These are phyloP conservation scores for Neodiprion lecontei DNA, from an alignment of 1,140 invertebrate genomes.

Conservation along the genomic window DNA sequence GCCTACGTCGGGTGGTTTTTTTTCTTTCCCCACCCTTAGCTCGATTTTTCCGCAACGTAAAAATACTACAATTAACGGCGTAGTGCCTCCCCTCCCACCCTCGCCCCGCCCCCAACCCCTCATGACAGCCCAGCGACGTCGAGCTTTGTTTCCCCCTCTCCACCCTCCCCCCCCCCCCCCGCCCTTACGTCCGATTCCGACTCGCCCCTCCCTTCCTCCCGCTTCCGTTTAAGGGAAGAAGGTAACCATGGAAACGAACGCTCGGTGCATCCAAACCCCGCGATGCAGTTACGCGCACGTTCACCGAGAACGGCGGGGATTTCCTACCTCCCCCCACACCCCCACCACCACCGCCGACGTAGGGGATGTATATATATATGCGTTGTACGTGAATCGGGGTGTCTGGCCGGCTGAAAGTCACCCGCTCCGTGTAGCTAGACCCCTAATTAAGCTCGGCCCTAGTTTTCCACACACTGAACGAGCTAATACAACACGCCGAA, in stretches of 20 bases:
- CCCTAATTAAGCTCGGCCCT: not conserved
- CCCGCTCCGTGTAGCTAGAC: not conserved
- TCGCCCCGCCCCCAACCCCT: not conserved
- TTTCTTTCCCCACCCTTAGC: too few relatives aligned
- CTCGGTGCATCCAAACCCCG: not conserved
- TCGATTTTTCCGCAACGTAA: conserved; percentile 5
- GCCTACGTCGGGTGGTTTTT: too few relatives aligned
- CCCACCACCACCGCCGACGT: too few relatives aligned
- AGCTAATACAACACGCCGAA: too few relatives aligned
- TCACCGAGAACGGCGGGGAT: not conserved
- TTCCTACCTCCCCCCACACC: too few relatives aligned
- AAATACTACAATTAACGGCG: conserved; percentile 21
- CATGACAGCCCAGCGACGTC: not conserved
- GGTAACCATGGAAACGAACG: conserved; percentile 3
- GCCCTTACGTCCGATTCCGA: not conserved
- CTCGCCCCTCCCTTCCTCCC: not conserved
- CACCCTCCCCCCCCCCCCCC: not conserved
- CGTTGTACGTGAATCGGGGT: not conserved
- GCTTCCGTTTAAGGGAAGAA: not conserved
- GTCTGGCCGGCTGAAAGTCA: conserved; percentile 3
- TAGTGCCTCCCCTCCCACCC: not conserved
- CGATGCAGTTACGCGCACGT: not conserved
- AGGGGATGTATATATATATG: too few relatives aligned
- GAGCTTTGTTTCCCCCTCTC: not conserved
- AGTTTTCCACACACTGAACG: too few relatives aligned